Base-by-base conservation (phyloP, 2,113 vertebrate genomes). In the Phyllostomus hastatus region DNA sequence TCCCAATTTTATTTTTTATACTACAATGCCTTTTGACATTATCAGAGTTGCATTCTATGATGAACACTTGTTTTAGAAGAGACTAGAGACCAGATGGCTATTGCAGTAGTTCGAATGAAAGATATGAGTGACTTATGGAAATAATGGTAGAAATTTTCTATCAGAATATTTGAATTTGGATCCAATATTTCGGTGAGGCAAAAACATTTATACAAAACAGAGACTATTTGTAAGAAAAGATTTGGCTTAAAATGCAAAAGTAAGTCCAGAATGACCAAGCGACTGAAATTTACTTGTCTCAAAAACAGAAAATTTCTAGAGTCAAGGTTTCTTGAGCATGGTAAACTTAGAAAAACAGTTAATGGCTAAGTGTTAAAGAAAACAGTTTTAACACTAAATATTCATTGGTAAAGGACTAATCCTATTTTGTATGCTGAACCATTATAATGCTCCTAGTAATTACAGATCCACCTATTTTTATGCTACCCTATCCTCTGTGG, bases 231-330 rank as follows among this genome's bases (percentile, higher is more conserved):
- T 83, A 90, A 94, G 66, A 78, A 7, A 24, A 78, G 28, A 91
- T 96, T 75, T 90, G 35, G 7, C 54, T 88, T 88, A 4, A 96
- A 90, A 84, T 78, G 5, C 46, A 92, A 93, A 96, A 90, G 72
- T 73, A 94, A 64, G 38, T 70, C 4, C 61, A 54, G n/a, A 80
- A 6, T 85, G 28, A 88, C 12, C 35, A 81, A 54, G 59, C 78
- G 4, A 69, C 54, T 80, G 83, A 95, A 70, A 46, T 93, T 64
- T 76, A 22, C 8, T 83, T 92, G 61, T 41, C 10, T 73, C 8
- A 76, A 57, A 94, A 94, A 70, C 14, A 48, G 26, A 59, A 89
- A 20, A 31, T 69, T 59, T 88, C 33, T 82, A 85, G 41, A 92
- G 59, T 95, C 64, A 73, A 80, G 38, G 72, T 84, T 87, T 87